Evolutionary conservation across 2,797 vertebrate genomes (phyloP).

Genomic region (Graptemys geographica): DNA sequence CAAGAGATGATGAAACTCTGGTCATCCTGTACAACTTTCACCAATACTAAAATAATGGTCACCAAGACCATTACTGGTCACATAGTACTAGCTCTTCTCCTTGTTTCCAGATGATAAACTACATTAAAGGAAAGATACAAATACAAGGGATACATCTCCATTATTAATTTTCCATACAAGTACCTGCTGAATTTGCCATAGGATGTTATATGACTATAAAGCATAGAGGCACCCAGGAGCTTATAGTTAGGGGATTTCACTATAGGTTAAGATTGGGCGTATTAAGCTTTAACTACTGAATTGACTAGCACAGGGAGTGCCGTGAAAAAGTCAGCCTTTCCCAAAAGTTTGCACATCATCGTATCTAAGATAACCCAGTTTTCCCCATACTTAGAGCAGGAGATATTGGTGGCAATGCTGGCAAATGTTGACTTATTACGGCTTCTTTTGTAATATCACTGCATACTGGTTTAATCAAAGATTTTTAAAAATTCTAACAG

Average conservation of each 20-base stretch:
- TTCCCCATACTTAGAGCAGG: rapidly evolving
- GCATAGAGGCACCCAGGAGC: rapidly evolving
- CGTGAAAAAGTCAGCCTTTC: not conserved
- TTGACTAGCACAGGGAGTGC: not conserved
- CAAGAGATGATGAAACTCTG: not conserved
- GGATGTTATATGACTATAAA: not conserved
- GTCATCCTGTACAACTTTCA: not conserved
- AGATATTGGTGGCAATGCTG: rapidly evolving
- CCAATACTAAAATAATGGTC: not conserved
- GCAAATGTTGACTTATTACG: not conserved
- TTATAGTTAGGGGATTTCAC: not conserved
- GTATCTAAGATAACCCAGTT: too few relatives aligned
- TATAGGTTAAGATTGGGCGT: rapidly evolving
- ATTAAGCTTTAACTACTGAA: rapidly evolving
- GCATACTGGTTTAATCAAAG: rapidly evolving
- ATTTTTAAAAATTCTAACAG: not conserved
- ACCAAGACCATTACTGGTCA: not conserved
- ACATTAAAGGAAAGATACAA: rapidly evolving
- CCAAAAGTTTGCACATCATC: too few relatives aligned
- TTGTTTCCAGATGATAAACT: not conserved
- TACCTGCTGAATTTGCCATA: not conserved
- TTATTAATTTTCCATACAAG: not conserved
- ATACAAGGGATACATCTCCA: not conserved
- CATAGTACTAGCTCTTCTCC: not conserved
- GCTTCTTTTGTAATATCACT: not conserved